Evolutionary conservation across 2,113 vertebrate species (phyloP).

Genomic region (Plecotus auritus): DNA sequence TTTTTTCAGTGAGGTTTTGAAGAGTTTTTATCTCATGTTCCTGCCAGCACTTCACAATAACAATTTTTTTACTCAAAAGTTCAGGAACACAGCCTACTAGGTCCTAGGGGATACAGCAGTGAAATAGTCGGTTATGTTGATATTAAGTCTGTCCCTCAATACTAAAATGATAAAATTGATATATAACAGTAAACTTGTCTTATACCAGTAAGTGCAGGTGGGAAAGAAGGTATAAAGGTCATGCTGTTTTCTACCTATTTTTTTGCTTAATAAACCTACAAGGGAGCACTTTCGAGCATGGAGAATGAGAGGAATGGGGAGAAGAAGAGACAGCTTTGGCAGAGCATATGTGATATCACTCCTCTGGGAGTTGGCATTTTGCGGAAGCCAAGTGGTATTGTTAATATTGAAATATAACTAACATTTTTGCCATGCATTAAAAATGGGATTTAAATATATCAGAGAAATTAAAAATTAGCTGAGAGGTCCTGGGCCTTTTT

Average conservation of each 20-base stretch:
- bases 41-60: background rate
- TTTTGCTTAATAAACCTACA: background rate
- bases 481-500: background rate
- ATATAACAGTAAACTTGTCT: background rate
- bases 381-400: background rate
- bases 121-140: background rate
- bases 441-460: background rate
- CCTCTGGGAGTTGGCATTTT: background rate
- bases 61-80: background rate
- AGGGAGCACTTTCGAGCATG: background rate
- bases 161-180: background rate
- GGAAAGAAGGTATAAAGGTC: background rate
- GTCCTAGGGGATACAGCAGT: background rate
- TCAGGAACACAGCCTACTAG: background rate
- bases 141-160: background rate
- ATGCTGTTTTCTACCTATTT: background rate
- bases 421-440: background rate
- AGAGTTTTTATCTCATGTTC: background rate
- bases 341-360: background rate
- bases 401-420: background rate
- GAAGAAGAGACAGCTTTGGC: background rate
- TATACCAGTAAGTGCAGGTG: background rate
- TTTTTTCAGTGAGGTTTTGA: background rate
- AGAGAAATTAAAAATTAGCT: background rate
- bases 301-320: background rate